Evolutionary conservation across 1,140 invertebrate genomes (phyloP), one percentile per base, ranked within the genome.

Genomic region (Drosophila rufa): DNA sequence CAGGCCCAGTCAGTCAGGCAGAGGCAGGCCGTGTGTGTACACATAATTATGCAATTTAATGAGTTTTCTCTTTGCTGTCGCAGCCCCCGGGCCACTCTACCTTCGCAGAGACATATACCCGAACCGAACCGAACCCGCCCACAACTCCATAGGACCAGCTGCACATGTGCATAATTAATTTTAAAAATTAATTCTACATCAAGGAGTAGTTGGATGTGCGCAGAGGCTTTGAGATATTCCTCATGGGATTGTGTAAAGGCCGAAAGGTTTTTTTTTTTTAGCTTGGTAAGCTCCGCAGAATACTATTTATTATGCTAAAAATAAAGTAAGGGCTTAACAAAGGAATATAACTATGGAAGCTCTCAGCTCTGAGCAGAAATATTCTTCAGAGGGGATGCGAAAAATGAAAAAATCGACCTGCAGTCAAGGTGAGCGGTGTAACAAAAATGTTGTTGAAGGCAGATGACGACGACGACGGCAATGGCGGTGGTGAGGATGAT

Each of bases 21-120:
- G 25, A 17, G n/a, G 14, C 33, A 55, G 47, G 62, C 33, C 56
- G 47, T 83, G 69, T 79, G 65, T 77, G 71, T 79, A 62, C 62
- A 71, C 65, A 80, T 75, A 90, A 90, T 90, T 90, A 90, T 81
- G 85, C 79, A 90, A 80, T 90, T 90, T 90, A 90, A 90, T 90
- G 85, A 85, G 85, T 90, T 90, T 90, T 85, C 80, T 50, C 75
- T 87, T 80, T 84, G 69, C 53, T 42, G 48, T 25, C 47, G 27
- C 64, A 77, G 50, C 73, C 75, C 60, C 14, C 25, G 51, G 59
- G 70, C 59, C 33, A 61, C 22, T 46, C 38, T 30, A 67, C 67
- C 79, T 60, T 74, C 60, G 43, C 55, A 48, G 22, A 30, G 22
- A 48, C 22, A 38, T n/a, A 47, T 9, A 33, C 17, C 8, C n/a